A percentile compares a stretch with the other conserved stretches of the same genome.
phyloP scores from a whole-genome alignment of 2,888 invertebrate genomes.

The Ophraella communa region DNA sequence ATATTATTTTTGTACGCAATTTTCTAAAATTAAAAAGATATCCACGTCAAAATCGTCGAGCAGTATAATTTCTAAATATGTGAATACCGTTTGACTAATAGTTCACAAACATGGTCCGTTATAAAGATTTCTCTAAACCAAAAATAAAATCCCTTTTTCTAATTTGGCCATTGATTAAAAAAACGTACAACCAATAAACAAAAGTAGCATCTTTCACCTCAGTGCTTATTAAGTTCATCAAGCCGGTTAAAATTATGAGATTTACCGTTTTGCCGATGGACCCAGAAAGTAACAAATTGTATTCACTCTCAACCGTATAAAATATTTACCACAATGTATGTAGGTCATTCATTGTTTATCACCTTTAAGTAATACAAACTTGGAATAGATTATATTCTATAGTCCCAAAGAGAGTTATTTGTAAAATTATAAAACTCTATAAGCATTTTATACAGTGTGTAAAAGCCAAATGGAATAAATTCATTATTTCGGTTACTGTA shows the following conservation, averaged over 20 bases:
- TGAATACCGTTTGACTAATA: neutral
- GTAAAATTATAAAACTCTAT: no score
- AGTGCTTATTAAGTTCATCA: conserved; percentile 8
- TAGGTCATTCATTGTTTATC: neutral
- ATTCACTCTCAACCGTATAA: conserved; percentile 5
- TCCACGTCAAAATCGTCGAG: no score
- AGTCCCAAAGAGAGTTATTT: no score
- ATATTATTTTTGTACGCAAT: no score
- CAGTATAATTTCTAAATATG: neutral
- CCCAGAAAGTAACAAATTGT: conserved; percentile 3
- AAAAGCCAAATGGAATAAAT: no score
- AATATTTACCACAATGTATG: neutral
- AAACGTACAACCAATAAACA: neutral
- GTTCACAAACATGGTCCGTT: neutral
- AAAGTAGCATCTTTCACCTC: conserved; percentile 3
- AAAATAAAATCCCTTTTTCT: neutral
- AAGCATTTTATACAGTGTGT: no score
- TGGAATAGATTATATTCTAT: no score
- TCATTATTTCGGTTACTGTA: no score
- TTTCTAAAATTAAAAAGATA: no score
- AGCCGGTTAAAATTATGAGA: neutral
- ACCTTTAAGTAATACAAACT: neutral
- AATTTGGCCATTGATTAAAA: neutral
- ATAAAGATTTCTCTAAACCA: neutral
- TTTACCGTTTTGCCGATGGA: conserved; percentile 7